Base-by-base conservation (phyloP, 2,888 invertebrate species). In the Dascillus cervinus region DNA sequence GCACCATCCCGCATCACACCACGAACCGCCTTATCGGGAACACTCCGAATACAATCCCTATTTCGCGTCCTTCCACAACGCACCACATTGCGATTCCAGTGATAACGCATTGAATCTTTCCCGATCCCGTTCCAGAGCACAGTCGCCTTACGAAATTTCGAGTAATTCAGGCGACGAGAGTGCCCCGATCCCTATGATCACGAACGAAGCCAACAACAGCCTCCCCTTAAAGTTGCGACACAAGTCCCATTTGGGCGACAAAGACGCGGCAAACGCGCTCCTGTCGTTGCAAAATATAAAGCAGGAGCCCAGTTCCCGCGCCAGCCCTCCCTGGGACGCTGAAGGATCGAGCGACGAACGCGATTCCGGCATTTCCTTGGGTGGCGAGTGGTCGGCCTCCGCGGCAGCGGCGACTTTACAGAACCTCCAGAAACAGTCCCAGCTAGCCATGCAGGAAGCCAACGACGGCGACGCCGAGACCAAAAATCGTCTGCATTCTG, bases 291-390 rank as follows among this genome's bases (percentile, higher is more conserved):
- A 87, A 56, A 83, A 85, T 56, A 85, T 88, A 57, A 88, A 89
- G 60, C 86, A 87, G 57, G 89, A 89, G 61, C 86, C 87, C 0
- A 82, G 79, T 12, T 77, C 79, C 26, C 71, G 82, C 22, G 83
- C 84, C 9, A 84, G 86, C 6, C 84, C 84, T 3, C 82, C 86
- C 0, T 87, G 87, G 82, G 88, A 88, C 61, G 86, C 82, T 14
- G 89, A 90, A 54, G 89, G 89, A 14, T 89, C 88, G 32, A 87
- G 88, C 52, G 90, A 90, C 60, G 90, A 90, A 60, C 69, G 90
- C 4, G 90, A 91, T 57, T 89, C 89, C 0, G 90, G 90, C 3
- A 90, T 90, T 47, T 89, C 89, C 0, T 66, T 88, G 32, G 88
- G 83, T 2, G 77, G 75, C 4, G 82, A 82, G 44, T 82, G 71